phyloP scores from a whole-genome alignment of 2,797 vertebrate species.

The Myotis vivesi region DNA sequence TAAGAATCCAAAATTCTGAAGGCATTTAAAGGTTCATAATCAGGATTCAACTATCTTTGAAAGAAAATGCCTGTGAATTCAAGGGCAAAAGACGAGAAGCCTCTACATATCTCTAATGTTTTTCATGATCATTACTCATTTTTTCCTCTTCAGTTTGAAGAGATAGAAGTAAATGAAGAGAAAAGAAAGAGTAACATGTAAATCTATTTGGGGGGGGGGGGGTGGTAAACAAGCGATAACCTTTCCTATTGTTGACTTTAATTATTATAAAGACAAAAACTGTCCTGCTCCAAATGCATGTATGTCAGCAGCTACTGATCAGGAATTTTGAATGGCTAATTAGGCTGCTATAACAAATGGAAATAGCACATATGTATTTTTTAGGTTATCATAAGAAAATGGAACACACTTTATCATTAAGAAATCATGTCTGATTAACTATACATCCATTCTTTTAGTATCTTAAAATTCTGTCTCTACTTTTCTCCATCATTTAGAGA shows the following conservation, averaged over 20 bases:
- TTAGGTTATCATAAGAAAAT: slow-evolving; percentile 1
- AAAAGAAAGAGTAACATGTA: background rate
- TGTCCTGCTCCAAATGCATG: background rate
- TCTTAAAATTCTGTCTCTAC: slow-evolving; percentile 8
- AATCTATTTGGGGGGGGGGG: background rate
- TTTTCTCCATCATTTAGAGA: background rate
- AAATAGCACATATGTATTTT: background rate
- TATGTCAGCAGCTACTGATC: background rate
- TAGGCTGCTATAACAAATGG: background rate
- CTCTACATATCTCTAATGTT: background rate
- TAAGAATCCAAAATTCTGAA: background rate
- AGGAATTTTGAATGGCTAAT: background rate
- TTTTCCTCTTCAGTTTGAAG: background rate
- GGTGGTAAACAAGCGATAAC: background rate
- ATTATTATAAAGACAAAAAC: background rate
- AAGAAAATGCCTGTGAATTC: background rate
- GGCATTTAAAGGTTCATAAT: background rate
- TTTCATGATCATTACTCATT: background rate
- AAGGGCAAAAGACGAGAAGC: background rate
- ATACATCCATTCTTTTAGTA: background rate
- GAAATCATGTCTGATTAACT: background rate
- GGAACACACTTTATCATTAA: background rate
- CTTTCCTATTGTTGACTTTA: slow-evolving; percentile 15
- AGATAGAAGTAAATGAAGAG: background rate
- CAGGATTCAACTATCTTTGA: background rate